These are phyloP conservation scores for Aplysina aerophoba DNA, from an alignment of 37 sponge, comb jelly and placozoan species.

Conservation along the genomic window DNA sequence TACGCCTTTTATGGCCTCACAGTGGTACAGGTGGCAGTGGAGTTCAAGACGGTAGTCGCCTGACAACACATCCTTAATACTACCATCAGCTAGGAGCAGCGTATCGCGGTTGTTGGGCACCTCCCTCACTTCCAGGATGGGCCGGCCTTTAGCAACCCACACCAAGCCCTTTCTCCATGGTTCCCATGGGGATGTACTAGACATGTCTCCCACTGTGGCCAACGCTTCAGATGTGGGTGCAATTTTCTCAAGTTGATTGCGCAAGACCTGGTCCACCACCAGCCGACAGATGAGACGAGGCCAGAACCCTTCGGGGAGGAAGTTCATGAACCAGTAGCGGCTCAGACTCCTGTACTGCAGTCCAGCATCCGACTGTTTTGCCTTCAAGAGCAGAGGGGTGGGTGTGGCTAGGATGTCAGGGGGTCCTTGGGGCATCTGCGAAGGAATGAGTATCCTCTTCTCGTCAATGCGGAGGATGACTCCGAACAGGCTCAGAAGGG, in stretches of 20 bases:
- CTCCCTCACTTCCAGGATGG: constrained; percentile 60
- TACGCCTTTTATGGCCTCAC: constrained; percentile 6
- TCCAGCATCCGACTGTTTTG: not conserved
- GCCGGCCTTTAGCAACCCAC: constrained; percentile 36
- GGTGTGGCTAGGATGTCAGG: constrained; percentile 49
- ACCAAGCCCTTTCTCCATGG: constrained; percentile 74
- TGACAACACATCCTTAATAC: not conserved
- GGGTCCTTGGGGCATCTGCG: constrained; percentile 59
- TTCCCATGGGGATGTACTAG: constrained; percentile 49
- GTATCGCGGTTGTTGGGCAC: not conserved
- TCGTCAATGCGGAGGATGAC: constrained; percentile 66
- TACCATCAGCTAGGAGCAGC: not conserved
- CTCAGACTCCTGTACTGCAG: constrained; percentile 45
- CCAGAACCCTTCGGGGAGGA: constrained; percentile 89
- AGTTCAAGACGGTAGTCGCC: constrained; percentile 47
- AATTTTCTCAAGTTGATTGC: constrained; percentile 12
- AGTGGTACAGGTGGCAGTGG: constrained; percentile 54
- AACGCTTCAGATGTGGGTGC: not conserved
- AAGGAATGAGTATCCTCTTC: constrained; percentile 80
- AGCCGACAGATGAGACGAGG: constrained; percentile 87
- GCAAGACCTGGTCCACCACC: constrained; percentile 64
- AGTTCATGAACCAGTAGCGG: constrained; percentile 73
- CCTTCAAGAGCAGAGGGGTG: not conserved
- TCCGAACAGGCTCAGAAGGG: constrained; percentile 84
- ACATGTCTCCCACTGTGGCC: not conserved